Conservation (phyloP, 1,140 invertebrate species). For the Teleopsis dalmanni region DNA sequence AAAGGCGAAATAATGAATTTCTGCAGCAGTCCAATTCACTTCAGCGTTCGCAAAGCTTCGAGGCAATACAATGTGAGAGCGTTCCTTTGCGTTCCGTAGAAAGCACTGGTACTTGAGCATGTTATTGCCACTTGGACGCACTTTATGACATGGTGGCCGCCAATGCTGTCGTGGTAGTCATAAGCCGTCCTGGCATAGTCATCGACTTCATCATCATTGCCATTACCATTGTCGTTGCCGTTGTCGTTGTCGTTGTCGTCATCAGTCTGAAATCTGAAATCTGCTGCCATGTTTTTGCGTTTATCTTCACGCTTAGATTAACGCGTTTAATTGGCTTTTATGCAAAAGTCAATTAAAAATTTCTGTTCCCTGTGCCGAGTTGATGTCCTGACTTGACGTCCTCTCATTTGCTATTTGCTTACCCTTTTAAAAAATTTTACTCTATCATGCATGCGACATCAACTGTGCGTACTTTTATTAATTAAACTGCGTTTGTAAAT, state of each 20-base stretch:
- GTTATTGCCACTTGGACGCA: slow-evolving; percentile 1
- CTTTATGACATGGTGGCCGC: neutral
- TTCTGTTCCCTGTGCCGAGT: neutral
- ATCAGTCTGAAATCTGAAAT: neutral
- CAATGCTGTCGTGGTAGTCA: neutral
- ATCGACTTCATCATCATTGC: too few species aligned
- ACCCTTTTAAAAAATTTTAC: too few species aligned
- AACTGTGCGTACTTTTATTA: too few species aligned
- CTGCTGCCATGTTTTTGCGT: neutral
- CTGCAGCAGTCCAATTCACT: too few species aligned
- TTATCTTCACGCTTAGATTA: slow-evolving; percentile 12
- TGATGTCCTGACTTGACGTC: neutral
- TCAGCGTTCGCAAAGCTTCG: too few species aligned
- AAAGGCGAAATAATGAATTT: too few species aligned
- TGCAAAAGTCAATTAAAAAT: slow-evolving; percentile 1
- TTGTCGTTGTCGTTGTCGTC: neutral
- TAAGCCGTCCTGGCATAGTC: too few species aligned
- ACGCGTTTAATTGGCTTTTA: slow-evolving; percentile 13
- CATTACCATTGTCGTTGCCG: too few species aligned
- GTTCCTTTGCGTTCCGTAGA: neutral
- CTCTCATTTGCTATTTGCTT: too few species aligned
- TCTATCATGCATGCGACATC: too few species aligned
- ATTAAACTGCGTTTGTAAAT: too few species aligned
- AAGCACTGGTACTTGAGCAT: neutral
- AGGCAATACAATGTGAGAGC: too few species aligned